Percentiles rank a stretch among this genome's conserved stretches.
Conservation (phyloP, 1,140 invertebrate genomes). For the Heterodera carotae region DNA sequence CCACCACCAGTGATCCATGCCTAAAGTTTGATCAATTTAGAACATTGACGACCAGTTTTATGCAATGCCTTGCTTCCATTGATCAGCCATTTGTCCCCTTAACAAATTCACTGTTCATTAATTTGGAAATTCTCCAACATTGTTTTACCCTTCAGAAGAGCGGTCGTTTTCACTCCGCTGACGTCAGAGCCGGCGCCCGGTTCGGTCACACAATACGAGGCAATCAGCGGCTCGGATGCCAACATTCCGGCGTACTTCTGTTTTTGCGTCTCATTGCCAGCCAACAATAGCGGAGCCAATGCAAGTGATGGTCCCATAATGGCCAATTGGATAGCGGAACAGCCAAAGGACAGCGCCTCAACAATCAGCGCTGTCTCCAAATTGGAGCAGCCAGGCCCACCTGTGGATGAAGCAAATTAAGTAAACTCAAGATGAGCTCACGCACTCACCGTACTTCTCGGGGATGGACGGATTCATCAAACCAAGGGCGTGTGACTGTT, state of each 20-base stretch:
- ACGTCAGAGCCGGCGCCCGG: constrained; percentile 78
- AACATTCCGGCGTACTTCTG: constrained; percentile 88
- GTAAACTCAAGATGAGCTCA: too few species aligned
- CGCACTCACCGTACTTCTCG: constrained; percentile 67
- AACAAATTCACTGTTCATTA: not conserved
- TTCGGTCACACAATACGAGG: constrained; percentile 79
- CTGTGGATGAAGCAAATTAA: constrained; percentile 23
- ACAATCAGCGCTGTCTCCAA: constrained; percentile 81
- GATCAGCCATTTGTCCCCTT: constrained; percentile 49
- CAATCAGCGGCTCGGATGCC: constrained; percentile 81
- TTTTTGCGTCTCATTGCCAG: constrained; percentile 83
- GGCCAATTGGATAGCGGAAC: constrained; percentile 87
- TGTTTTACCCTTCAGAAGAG: constrained; percentile 45
- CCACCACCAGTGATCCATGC: constrained; percentile 51
- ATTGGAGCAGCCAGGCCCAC: constrained; percentile 66
- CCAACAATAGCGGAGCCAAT: constrained; percentile 83
- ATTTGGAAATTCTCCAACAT: not conserved
- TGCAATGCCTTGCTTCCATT: constrained; percentile 40
- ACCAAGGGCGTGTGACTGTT: constrained; percentile 87
- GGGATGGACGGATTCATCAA: constrained; percentile 86
- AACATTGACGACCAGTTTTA: not conserved
- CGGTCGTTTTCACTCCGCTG: constrained; percentile 51
- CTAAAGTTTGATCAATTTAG: not conserved
- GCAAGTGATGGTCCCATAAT: constrained; percentile 71
- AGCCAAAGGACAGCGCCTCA: constrained; percentile 92